These are phyloP conservation scores for Litoditis marina DNA, from an alignment of 2,888 invertebrate genomes.

Conservation along the genomic window DNA sequence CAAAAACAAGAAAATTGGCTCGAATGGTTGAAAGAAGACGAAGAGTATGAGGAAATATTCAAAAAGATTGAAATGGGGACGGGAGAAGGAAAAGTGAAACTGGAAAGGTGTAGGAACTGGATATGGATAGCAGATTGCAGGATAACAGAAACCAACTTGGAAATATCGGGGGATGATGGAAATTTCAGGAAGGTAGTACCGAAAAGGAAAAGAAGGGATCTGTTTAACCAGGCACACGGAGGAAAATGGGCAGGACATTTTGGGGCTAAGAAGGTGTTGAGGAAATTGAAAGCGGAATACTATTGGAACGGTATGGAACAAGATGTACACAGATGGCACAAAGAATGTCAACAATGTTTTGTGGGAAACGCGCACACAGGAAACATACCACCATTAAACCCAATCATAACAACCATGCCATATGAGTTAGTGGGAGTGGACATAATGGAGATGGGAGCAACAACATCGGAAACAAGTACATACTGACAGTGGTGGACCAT, in stretches of 20 bases:
- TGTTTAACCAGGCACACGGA: conserved; percentile 18
- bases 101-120: no score
- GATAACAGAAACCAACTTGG: background rate
- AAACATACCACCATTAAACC: conserved; percentile 17
- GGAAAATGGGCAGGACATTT: conserved; percentile 13
- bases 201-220: background rate
- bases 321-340: conserved; percentile 14
- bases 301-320: conserved; percentile 22
- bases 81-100: no score
- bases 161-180: background rate
- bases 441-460: conserved; percentile 20
- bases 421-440: conserved; percentile 23
- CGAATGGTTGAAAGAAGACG: conserved; percentile 6
- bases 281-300: conserved; percentile 2
- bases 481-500: no score
- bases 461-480: no score
- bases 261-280: conserved; percentile 1
- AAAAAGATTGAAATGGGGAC: no score
- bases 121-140: no score
- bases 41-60: conserved; percentile 4
- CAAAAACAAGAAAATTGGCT: background rate
- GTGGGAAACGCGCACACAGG: conserved; percentile 6
- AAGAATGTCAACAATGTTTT: conserved; percentile 15
- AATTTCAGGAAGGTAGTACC: conserved; percentile 17
- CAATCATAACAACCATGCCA: conserved; percentile 9